Base-by-base conservation (phyloP, 2,113 vertebrate genomes). In the Zapus hudsonius region DNA sequence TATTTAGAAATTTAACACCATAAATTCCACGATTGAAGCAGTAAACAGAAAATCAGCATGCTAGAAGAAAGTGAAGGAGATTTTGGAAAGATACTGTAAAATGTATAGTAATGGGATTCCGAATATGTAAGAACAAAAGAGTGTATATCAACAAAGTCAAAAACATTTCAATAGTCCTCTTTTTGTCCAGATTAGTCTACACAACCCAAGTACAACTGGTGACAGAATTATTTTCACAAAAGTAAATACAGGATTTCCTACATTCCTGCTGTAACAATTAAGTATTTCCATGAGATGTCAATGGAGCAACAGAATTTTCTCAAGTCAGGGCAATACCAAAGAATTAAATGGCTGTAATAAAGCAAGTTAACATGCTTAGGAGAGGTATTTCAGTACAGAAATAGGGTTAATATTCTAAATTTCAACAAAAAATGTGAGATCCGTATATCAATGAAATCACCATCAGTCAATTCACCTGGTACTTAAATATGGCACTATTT, bases 341-440 rank as follows among this genome's bases (percentile, higher is more conserved):
- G 66, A 97, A 63, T 63, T 78, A 44, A 82, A 91, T 90, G 70
- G 33, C 23, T 66, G 85, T 40, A 52, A 96, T 82, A 96, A 95
- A 44, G 91, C 61, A 95, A 76, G 87, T 96, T 87, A 95, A 27
- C 79, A 57, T 90, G 29, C 93, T 95, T 80, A 96, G 92, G 93
- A 97, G 59, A 70, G 85, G 97, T 64, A 95, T 90, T 91, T 93
- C 88, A 97, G 94, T 85, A 95, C 98, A 96, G 94, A 98, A 87
- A 97, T 92, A 89, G 97, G 97, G 63, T 96, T 98, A 96, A 96
- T 94, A 64, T 86, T 79, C 52, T 97, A 98, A 95, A 91, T 98
- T 67, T 38, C 95, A 75, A 17, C 9, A 80, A 97, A 97, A 80
- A 97, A 97, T 76, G n/a, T 95, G 92, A 93, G 96, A 93, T 72